Evolutionary conservation across 2,113 vertebrate genomes (phyloP), one percentile per base, ranked within the genome.

Genomic region (Nematolebias whitei): DNA sequence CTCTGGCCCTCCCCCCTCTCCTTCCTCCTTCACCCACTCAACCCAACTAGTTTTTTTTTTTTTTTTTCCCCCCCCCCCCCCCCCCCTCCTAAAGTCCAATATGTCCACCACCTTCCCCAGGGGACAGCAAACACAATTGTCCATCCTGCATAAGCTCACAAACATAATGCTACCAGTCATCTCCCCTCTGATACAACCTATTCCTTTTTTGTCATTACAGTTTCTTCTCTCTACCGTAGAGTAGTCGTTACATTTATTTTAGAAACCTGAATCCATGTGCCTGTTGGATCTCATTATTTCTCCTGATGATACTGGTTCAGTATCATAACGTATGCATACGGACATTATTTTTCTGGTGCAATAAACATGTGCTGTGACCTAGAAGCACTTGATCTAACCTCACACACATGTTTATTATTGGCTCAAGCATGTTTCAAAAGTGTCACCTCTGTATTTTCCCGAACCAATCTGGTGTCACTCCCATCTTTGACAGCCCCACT

Each of bases 331-430:
- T 93, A 96, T 95, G 95, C 97, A 99, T 98, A 98, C 94, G 91
- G 96, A 98, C 98, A 99, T 99, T 98, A 95, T 93, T 91, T 98
- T 96, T 92, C 90, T 97, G 95, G 94, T 96, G 95, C 95, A 96
- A 98, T 99, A 99, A 99, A 99, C 98, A 99, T 99, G 98, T 98
- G 97, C 94, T 98, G 96, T 97, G 97, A 92, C 79, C 95, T 83
- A 74, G 93, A 95, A 95, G 90, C 72, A 90, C 78, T 92, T 92
- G 88, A 96, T 95, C 95, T 95, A 95, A 96, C 89, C 92, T 97
- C 96, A 98, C 96, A 88, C 95, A 97, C 98, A 99, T 99, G 98
- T 98, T 98, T 98, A 99, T 98, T 98, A 95, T 95, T 95, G 95
- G 96, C 97, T 98, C 93, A 96, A 96, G 96, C 97, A 98, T 99